Evolutionary conservation across 2,113 vertebrate genomes (phyloP), one percentile per base, ranked within the genome.

Genomic region (Carassius auratus): DNA sequence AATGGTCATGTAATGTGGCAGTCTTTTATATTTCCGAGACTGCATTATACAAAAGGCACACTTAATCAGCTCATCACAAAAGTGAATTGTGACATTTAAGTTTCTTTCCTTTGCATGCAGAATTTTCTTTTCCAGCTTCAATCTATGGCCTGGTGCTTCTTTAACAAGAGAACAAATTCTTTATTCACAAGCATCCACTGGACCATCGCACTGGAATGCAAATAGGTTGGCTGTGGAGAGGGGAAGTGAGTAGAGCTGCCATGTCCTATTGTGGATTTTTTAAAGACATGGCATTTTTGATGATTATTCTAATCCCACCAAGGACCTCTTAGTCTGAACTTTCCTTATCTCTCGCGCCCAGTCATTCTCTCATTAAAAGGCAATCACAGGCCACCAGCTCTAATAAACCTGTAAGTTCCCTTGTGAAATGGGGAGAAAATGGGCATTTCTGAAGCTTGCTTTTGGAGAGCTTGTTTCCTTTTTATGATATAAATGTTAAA

Each of bases 311-410:
- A 96, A 95, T 94, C 93, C 85, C 87, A 93, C 92, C 91, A 83
- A 92, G 93, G 94, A 90, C 94, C 93, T 93, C 92, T 94, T 88
- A 87, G 92, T 90, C 89, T 90, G 90, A 94, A 94, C 91, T 87
- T 81, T 91, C 73, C 95, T 98, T 98, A 98, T 98, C 97, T 95
- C 91, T 12, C 88, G 88, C 87, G 85, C 86, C 92, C 96, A 98
- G 95, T 96, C 78, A 12, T 95, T 88, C 85, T 95, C 95, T 97
- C 95, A 97, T 97, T 98, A 97, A 97, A 97, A 95, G 92, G 94
- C 95, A 97, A 96, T 96, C 95, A 95, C 94, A 97, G 94, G 92
- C 94, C 95, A 94, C 94, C 94, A 95, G 95, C 94, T 96, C 96
- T 94, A 96, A 96, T 96, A 96, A 96, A 96, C 95, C 94, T 95